Conservation (phyloP, 2,797 vertebrate genomes). For the Notoglanidium macrostoma region DNA sequence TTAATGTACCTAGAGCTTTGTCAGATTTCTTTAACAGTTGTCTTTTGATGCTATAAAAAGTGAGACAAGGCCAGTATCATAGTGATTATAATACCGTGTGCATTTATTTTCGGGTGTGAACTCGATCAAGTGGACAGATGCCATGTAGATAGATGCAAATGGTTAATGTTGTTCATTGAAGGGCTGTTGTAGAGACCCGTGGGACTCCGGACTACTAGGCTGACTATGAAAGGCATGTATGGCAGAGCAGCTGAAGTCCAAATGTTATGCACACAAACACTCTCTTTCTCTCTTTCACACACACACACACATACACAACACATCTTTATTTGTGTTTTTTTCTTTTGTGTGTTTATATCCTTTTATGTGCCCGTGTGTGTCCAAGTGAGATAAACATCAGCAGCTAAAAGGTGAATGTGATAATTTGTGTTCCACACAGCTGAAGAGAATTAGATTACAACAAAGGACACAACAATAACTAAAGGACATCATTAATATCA, state of each 20-base stretch:
- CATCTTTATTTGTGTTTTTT: conserved; percentile 38
- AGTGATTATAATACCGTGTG: conserved; percentile 70
- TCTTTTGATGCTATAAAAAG: conserved; percentile 75
- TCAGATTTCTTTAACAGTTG: conserved; percentile 67
- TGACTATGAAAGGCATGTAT: conserved; percentile 56
- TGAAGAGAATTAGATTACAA: conserved; percentile 56
- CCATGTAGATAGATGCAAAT: conserved; percentile 67
- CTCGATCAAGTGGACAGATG: conserved; percentile 57
- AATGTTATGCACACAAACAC: conserved; percentile 34
- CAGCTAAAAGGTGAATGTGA: conserved; percentile 51
- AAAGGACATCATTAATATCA: conserved; percentile 58
- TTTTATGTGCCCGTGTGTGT: background rate
- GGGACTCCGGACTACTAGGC: conserved; percentile 48
- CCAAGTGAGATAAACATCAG: conserved; percentile 30
- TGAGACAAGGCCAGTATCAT: conserved; percentile 58
- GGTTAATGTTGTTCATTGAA: conserved; percentile 68
- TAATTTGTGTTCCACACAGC: conserved; percentile 56
- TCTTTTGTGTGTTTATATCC: conserved; percentile 25
- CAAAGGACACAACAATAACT: conserved; percentile 50
- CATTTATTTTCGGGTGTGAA: conserved; percentile 72
- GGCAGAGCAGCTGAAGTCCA: conserved; percentile 54
- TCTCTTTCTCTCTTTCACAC: conserved; percentile 1
- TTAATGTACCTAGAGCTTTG: conserved; percentile 63
- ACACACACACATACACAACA: conserved; percentile 12
- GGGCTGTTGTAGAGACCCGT: conserved; percentile 53